These are phyloP conservation scores for Phaethornis superciliosus DNA, from an alignment of 2,113 vertebrate species.

Conservation along the genomic window DNA sequence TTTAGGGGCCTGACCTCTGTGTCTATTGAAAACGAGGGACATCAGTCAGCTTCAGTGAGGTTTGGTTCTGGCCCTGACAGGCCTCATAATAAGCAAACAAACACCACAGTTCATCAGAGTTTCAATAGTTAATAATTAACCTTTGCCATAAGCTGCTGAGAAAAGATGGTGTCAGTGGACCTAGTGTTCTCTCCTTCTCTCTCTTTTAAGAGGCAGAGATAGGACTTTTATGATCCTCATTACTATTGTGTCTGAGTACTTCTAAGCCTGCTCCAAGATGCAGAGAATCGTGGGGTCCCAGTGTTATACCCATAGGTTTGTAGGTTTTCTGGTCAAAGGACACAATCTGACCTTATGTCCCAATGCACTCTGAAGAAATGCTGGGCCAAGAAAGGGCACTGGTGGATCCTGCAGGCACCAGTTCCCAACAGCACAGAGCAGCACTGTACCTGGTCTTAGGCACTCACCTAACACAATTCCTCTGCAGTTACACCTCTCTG, in stretches of 20 bases:
- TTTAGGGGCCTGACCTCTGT: constrained; percentile 39
- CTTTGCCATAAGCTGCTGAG: not conserved
- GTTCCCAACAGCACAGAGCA: fast-evolving
- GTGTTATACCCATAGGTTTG: not conserved
- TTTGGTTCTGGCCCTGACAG: constrained; percentile 30
- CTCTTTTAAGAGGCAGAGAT: not conserved
- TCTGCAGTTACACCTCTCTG: not conserved
- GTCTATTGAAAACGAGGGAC: constrained; percentile 39
- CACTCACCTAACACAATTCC: fast-evolving
- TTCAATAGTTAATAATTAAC: constrained; percentile 54
- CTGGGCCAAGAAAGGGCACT: not conserved
- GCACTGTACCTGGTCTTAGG: not conserved
- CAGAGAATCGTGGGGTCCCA: not conserved
- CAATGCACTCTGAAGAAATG: not conserved
- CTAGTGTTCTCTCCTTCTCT: not conserved
- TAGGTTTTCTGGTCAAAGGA: not conserved
- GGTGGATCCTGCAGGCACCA: not conserved
- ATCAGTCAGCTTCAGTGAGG: constrained; percentile 24
- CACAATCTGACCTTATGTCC: not conserved
- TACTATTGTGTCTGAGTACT: not conserved
- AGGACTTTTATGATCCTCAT: not conserved
- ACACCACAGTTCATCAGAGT: not conserved
- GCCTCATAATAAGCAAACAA: constrained; percentile 41
- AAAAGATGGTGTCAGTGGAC: not conserved
- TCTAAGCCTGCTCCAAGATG: not conserved